Conservation (phyloP, 2,113 vertebrate genomes). For the Triplophysa rosa region DNA sequence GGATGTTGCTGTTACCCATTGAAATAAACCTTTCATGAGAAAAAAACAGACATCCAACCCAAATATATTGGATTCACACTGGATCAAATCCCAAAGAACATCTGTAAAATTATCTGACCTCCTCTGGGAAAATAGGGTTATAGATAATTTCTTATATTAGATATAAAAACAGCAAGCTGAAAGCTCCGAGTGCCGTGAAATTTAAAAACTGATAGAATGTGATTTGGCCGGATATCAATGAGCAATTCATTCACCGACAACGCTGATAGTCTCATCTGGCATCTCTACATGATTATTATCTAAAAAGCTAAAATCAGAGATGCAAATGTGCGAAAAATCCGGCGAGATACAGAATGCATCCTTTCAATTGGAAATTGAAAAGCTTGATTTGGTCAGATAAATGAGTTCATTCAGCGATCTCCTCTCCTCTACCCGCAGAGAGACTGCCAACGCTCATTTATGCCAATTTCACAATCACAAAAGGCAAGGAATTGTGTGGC, state of each 20-base stretch:
- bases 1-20: no score
- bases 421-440: slow-evolving; percentile 18
- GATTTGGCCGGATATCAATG: not conserved
- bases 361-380: slow-evolving; percentile 43
- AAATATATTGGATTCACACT: no score
- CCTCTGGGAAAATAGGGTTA: not conserved
- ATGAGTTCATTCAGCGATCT: slow-evolving; percentile 39
- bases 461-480: slow-evolving; percentile 46
- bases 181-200: slow-evolving; percentile 1
- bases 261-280: slow-evolving; percentile 32
- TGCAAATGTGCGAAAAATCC: slow-evolving; percentile 31
- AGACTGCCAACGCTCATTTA: slow-evolving; percentile 31
- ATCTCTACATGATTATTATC: slow-evolving; percentile 25
- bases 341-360: slow-evolving; percentile 33
- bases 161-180: not conserved
- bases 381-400: slow-evolving; percentile 28
- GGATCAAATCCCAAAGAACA: no score
- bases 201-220: not conserved
- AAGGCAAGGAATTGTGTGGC: slow-evolving; percentile 21
- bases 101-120: no score
- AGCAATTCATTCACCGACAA: not conserved
- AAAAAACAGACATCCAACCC: no score
- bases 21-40: no score
- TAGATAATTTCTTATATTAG: not conserved
- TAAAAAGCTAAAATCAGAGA: slow-evolving; percentile 31